Percentiles rank a stretch among this genome's conserved stretches.
phyloP scores from a whole-genome alignment of 2,797 vertebrate species.

The Ctenopoma multispine region DNA sequence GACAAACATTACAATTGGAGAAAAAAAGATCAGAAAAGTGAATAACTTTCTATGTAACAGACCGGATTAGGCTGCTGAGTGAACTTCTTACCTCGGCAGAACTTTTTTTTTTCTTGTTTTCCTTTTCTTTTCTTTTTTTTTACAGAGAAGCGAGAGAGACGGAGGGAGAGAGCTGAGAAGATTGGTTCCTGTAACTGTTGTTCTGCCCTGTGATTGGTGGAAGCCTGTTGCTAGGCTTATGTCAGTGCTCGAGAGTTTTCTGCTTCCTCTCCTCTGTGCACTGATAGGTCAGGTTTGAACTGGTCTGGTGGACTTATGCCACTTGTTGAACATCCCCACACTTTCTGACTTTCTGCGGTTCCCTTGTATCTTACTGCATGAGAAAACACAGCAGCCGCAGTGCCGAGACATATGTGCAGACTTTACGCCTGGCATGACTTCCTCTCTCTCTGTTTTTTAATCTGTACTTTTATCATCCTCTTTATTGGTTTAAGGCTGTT shows the following conservation, averaged over 20 bases:
- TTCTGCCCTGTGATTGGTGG: conserved; percentile 87
- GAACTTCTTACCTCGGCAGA: conserved; percentile 78
- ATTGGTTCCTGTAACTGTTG: conserved; percentile 87
- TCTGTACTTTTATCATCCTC: conserved; percentile 60
- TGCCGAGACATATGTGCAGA: conserved; percentile 51
- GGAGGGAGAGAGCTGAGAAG: conserved; percentile 75
- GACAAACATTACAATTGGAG: conserved; percentile 34
- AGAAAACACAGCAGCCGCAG: conserved; percentile 67
- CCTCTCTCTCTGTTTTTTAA: conserved; percentile 55
- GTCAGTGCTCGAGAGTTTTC: conserved; percentile 82
- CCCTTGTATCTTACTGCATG: conserved; percentile 56
- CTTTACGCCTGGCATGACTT: conserved; percentile 54
- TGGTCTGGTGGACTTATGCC: conserved; percentile 81
- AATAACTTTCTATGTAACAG: conserved; percentile 56
- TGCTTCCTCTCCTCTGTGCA: conserved; percentile 75
- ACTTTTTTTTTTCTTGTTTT: conserved; percentile 61
- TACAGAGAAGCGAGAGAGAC: conserved; percentile 68
- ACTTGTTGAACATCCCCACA: conserved; percentile 87
- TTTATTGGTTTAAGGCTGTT: conserved; percentile 60
- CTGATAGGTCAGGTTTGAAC: conserved; percentile 85
- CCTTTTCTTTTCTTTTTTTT: conserved; percentile 29
- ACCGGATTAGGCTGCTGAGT: conserved; percentile 62
- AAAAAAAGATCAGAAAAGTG: conserved; percentile 38
- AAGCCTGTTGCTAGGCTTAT: conserved; percentile 91
- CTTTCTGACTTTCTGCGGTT: conserved; percentile 81